Percentiles rank a stretch among this genome's conserved stretches.
Evolutionary conservation across 2,113 vertebrate species (phyloP).

Genomic region (Mobula birostris): DNA sequence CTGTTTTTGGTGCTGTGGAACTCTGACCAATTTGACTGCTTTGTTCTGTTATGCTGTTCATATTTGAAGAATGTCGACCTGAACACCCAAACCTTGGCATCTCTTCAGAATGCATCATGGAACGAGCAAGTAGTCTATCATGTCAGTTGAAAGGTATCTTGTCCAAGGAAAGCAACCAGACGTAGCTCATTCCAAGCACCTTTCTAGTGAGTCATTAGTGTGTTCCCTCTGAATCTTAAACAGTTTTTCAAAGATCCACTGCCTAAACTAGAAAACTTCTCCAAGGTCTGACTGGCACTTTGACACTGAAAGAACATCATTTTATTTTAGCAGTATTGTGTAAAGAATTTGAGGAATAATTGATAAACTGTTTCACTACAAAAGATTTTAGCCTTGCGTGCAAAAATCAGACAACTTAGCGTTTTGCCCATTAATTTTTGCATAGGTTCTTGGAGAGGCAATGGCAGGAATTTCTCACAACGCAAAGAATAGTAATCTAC

Average conservation of each 20-base stretch:
- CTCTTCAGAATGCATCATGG: background rate
- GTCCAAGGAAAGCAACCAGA: background rate
- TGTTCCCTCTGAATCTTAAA: background rate
- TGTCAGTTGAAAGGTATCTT: background rate
- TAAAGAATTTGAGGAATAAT: background rate
- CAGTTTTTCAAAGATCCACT: background rate
- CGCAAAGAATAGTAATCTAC: slow-evolving; percentile 90
- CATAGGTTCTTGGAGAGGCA: slow-evolving; percentile 86
- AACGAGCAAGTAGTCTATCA: background rate
- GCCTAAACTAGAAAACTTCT: background rate
- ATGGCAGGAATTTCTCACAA: slow-evolving; percentile 97
- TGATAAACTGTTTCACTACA: background rate
- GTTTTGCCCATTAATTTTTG: slow-evolving; percentile 2
- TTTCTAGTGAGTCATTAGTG: background rate
- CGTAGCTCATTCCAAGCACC: background rate
- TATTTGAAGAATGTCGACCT: background rate
- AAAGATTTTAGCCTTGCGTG: background rate
- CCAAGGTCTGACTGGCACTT: background rate
- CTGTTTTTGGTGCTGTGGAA: no score
- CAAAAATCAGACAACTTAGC: background rate
- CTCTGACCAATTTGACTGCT: background rate
- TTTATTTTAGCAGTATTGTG: background rate
- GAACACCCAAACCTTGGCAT: background rate
- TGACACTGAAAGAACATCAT: background rate
- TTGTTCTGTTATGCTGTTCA: background rate